Conservation (phyloP, 2,113 vertebrate genomes). For the Rallus limicola region DNA sequence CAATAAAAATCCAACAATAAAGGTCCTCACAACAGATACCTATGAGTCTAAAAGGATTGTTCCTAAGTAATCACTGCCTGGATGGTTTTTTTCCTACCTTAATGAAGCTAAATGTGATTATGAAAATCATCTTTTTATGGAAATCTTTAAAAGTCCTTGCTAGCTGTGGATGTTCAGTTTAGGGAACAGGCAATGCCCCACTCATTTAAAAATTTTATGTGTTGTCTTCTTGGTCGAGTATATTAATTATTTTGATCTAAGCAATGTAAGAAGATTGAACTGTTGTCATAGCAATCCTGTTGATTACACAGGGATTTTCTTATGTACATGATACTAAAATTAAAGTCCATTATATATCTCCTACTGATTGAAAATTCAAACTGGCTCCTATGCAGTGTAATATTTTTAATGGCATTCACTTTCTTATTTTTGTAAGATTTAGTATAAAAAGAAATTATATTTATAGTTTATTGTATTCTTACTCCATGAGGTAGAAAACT, state of each 20-base stretch:
- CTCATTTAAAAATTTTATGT: background rate
- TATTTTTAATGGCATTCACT: background rate
- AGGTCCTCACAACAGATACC: background rate
- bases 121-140: background rate
- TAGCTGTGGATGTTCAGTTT: accelerated
- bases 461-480: background rate
- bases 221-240: background rate
- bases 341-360: background rate
- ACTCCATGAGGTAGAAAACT: background rate
- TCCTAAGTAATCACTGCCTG: background rate
- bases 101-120: background rate
- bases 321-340: background rate
- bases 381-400: background rate
- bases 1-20: background rate
- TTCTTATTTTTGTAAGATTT: background rate
- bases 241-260: background rate
- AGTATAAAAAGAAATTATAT: background rate
- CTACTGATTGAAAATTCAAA: background rate
- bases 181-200: accelerated
- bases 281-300: background rate
- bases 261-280: background rate
- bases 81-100: background rate
- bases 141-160: background rate
- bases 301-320: background rate
- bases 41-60: background rate